Conservation (phyloP, 2,888 invertebrate genomes). For the Calliphora vomitoria region DNA sequence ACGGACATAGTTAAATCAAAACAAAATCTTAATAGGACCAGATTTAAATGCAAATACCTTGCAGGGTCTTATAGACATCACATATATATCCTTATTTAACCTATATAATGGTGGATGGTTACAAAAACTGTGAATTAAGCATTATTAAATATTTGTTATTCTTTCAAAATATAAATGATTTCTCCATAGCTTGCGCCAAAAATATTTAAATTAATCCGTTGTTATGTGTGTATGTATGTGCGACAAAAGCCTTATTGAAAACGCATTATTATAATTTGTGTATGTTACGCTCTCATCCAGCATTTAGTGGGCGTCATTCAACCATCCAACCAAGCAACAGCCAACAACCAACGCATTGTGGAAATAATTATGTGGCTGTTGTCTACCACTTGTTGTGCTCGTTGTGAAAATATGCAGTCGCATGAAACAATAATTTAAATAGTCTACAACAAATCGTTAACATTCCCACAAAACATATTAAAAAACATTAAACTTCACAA, state of each 20-base stretch:
- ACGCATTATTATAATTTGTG: not conserved
- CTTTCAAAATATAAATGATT: no score
- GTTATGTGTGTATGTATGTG: no score
- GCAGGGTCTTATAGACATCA: no score
- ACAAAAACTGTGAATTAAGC: no score
- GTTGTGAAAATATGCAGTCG: constrained; percentile 16
- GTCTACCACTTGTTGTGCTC: constrained; percentile 57
- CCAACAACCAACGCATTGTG: constrained; percentile 51
- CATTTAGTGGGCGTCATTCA: not conserved
- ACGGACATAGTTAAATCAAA: no score
- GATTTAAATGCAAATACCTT: no score
- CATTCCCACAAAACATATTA: constrained; percentile 60
- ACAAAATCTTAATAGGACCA: no score
- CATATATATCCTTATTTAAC: no score
- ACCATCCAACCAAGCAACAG: constrained; percentile 38
- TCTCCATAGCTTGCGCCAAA: no score
- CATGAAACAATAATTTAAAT: constrained; percentile 53
- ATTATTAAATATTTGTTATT: no score
- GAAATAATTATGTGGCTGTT: constrained; percentile 61
- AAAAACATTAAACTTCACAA: constrained; percentile 29
- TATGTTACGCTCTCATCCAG: not conserved
- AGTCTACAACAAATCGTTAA: constrained; percentile 64
- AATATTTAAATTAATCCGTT: no score
- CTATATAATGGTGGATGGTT: no score
- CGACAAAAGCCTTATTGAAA: not conserved